These are phyloP conservation scores for Eurytoma californica DNA, from an alignment of 2,888 invertebrate genomes.

Conservation along the genomic window DNA sequence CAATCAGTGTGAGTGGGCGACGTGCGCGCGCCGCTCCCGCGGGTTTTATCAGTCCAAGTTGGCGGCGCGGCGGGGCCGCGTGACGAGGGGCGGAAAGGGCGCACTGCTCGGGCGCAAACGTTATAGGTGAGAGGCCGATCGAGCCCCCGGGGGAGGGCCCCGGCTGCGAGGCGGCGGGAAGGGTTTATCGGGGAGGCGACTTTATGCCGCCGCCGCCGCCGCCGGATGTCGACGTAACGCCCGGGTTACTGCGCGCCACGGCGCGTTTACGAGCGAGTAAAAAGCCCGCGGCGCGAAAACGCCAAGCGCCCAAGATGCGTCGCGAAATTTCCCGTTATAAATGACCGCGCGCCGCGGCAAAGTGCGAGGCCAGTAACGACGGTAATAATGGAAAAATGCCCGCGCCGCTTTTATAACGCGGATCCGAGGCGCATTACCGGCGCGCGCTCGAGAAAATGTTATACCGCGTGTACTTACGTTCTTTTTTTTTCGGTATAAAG, in stretches of 20 bases:
- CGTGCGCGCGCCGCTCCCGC: slow-evolving; percentile 68
- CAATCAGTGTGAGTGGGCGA: slow-evolving; percentile 74
- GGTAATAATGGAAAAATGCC: slow-evolving; percentile 38
- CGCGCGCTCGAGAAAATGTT: not conserved
- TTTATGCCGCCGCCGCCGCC: slow-evolving; percentile 57
- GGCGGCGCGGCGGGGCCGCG: slow-evolving; percentile 60
- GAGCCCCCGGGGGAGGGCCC: slow-evolving; percentile 19
- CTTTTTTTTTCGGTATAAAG: too few relatives aligned
- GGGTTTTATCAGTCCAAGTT: slow-evolving; percentile 71
- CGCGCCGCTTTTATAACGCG: not conserved
- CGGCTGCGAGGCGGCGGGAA: slow-evolving; percentile 30
- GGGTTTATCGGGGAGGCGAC: slow-evolving; percentile 62
- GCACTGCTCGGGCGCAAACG: slow-evolving; percentile 6
- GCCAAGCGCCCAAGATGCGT: slow-evolving; percentile 1
- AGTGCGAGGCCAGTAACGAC: not conserved
- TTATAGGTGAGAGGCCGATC: slow-evolving; percentile 32
- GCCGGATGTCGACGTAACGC: slow-evolving; percentile 55
- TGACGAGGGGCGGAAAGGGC: slow-evolving; percentile 58
- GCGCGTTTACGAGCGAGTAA: slow-evolving; percentile 52
- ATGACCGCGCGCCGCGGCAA: slow-evolving; percentile 11
- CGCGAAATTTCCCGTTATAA: slow-evolving; percentile 43
- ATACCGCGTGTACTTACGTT: not conserved
- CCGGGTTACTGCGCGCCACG: not conserved
- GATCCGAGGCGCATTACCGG: not conserved
- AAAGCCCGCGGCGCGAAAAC: slow-evolving; percentile 39